These are phyloP conservation scores for Paratilapia polleni DNA, from an alignment of 2,113 vertebrate species.

Conservation along the genomic window DNA sequence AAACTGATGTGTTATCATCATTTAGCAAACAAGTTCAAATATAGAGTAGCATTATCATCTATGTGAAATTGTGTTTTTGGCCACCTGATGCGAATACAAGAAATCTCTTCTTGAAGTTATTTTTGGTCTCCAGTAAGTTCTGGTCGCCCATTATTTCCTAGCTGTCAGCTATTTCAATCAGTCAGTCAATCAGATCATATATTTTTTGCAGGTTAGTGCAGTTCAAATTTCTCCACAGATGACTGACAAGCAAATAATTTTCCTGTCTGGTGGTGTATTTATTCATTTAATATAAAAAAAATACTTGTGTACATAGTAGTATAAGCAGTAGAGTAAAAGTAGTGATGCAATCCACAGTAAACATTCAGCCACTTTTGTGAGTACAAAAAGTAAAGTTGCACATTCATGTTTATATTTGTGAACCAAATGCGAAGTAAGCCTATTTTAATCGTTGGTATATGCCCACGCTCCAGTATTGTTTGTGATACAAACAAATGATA, in stretches of 20 bases:
- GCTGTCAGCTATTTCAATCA: neutral
- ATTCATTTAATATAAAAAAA: neutral
- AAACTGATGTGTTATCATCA: no score
- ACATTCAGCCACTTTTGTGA: neutral
- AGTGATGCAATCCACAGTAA: neutral
- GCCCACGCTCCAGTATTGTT: no score
- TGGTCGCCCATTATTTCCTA: no score
- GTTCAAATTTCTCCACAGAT: neutral
- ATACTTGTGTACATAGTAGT: neutral
- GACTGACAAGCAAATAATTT: neutral
- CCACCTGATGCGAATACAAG: no score
- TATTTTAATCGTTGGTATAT: conserved; percentile 13
- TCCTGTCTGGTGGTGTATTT: neutral
- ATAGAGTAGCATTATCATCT: no score
- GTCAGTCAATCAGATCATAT: neutral
- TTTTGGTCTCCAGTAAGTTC: no score
- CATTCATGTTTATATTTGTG: neutral
- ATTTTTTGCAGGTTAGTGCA: neutral
- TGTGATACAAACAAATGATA: no score
- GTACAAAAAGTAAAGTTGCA: neutral
- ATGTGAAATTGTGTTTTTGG: no score
- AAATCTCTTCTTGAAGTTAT: no score
- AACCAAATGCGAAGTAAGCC: neutral
- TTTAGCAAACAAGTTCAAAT: no score
- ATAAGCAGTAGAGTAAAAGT: neutral